These are phyloP conservation scores for Myocastor coypus DNA, from an alignment of 2,113 vertebrate genomes.

Conservation along the genomic window DNA sequence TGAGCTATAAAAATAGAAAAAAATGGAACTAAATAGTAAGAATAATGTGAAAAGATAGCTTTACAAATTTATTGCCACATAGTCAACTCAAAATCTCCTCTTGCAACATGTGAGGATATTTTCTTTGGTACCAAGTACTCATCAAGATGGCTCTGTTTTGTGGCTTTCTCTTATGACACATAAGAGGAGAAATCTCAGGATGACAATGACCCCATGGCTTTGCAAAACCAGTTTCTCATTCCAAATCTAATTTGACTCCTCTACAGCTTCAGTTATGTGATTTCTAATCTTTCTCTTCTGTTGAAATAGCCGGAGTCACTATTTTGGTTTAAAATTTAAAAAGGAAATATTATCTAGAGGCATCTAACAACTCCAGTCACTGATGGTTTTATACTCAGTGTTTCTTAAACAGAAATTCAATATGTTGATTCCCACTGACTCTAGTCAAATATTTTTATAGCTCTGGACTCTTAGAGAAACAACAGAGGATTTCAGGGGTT, in stretches of 20 bases:
- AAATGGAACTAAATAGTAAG: neutral
- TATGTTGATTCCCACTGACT: neutral
- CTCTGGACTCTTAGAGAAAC: slow-evolving; percentile 75
- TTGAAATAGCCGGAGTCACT: slow-evolving; percentile 64
- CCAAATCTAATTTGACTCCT: slow-evolving; percentile 52
- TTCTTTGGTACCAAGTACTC: neutral
- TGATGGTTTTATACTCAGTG: slow-evolving; percentile 72
- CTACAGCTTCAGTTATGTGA: neutral
- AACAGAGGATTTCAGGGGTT: slow-evolving; percentile 81
- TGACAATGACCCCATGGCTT: neutral
- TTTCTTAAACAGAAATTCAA: slow-evolving; percentile 68
- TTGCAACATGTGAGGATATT: neutral
- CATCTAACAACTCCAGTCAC: slow-evolving; percentile 53
- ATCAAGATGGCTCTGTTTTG: neutral
- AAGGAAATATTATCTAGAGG: slow-evolving; percentile 56
- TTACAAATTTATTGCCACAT: neutral
- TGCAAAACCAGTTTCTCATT: slow-evolving; percentile 44
- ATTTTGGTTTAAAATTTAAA: slow-evolving; percentile 68
- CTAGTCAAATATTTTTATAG: slow-evolving; percentile 69
- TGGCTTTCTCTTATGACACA: neutral
- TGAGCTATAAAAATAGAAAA: neutral
- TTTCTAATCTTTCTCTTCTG: slow-evolving; percentile 44
- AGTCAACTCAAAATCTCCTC: neutral
- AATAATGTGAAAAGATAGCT: neutral
- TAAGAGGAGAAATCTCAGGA: neutral